Conservation (phyloP, 2,888 invertebrate species). For the Creontiades dilutus region DNA sequence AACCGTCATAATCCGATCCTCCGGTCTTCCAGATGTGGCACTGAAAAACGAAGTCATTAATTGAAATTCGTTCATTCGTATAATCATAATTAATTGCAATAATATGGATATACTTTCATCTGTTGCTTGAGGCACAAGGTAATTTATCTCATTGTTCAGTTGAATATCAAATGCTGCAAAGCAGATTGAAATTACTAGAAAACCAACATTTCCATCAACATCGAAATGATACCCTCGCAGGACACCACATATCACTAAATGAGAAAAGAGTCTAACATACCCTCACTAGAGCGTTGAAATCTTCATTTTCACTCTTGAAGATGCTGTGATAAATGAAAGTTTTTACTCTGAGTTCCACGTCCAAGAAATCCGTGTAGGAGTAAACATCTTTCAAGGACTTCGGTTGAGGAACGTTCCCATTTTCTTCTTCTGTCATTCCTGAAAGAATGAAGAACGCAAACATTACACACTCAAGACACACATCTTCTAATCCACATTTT, state of each 20-base stretch:
- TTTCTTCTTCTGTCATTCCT: slow-evolving; percentile 75
- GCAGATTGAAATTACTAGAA: too few species aligned
- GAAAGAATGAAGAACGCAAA: too few species aligned
- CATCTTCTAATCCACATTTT: too few species aligned
- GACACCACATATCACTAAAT: not conserved
- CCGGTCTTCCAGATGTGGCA: slow-evolving; percentile 74
- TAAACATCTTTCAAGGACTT: slow-evolving; percentile 79
- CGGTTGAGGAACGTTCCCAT: slow-evolving; percentile 25
- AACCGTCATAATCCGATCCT: slow-evolving; percentile 78
- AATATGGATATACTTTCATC: too few species aligned
- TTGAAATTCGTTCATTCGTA: too few species aligned
- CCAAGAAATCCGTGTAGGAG: slow-evolving; percentile 81
- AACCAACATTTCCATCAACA: too few species aligned
- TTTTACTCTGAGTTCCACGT: slow-evolving; percentile 82
- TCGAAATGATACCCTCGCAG: too few species aligned
- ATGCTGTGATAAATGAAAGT: slow-evolving; percentile 81
- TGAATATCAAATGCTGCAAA: too few species aligned
- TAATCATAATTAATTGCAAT: too few species aligned
- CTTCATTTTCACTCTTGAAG: slow-evolving; percentile 81
- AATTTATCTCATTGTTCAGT: too few species aligned
- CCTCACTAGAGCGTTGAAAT: slow-evolving; percentile 80
- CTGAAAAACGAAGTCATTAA: slow-evolving; percentile 41
- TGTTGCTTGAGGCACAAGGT: too few species aligned
- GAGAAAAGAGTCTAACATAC: slow-evolving; percentile 76
- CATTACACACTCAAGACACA: too few species aligned